These are phyloP conservation scores for Lineus longissimus DNA, from an alignment of 1,140 invertebrate species.

Conservation along the genomic window DNA sequence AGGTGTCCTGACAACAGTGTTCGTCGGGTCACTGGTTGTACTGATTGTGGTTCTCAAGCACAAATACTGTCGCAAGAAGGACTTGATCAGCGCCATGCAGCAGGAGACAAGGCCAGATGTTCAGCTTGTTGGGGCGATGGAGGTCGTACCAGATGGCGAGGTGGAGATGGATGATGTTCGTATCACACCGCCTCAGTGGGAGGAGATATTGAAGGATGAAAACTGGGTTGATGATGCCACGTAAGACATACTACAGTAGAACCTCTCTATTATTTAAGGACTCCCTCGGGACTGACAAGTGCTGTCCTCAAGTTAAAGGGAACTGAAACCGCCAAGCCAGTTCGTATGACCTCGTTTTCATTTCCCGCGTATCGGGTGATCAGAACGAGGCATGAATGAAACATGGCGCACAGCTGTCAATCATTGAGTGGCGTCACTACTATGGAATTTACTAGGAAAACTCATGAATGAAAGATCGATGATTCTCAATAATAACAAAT, in stretches of 20 bases:
- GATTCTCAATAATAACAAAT: too few species aligned
- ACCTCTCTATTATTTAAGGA: too few species aligned
- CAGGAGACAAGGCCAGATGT: conserved; percentile 30
- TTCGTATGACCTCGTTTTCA: too few species aligned
- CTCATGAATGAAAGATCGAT: too few species aligned
- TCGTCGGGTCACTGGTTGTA: conserved; percentile 64
- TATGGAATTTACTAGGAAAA: too few species aligned
- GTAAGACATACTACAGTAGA: conserved; percentile 39
- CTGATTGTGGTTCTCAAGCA: conserved; percentile 64
- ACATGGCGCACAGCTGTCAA: too few species aligned
- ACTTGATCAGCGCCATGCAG: conserved; percentile 28
- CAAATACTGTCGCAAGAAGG: conserved; percentile 41
- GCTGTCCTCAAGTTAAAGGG: too few species aligned
- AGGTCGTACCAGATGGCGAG: conserved; percentile 27
- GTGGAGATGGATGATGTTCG: conserved; percentile 59
- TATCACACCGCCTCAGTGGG: conserved; percentile 56
- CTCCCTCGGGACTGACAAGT: too few species aligned
- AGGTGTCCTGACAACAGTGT: conserved; percentile 64
- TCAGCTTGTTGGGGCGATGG: conserved; percentile 45
- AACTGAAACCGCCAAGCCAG: too few species aligned
- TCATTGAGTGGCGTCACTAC: too few species aligned
- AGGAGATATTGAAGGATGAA: conserved; percentile 60
- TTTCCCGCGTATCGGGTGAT: too few species aligned
- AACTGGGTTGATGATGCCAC: conserved; percentile 64
- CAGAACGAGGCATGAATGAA: too few species aligned